Evolutionary conservation across 2,797 vertebrate genomes (phyloP).

Genomic region (Poecile montanus): DNA sequence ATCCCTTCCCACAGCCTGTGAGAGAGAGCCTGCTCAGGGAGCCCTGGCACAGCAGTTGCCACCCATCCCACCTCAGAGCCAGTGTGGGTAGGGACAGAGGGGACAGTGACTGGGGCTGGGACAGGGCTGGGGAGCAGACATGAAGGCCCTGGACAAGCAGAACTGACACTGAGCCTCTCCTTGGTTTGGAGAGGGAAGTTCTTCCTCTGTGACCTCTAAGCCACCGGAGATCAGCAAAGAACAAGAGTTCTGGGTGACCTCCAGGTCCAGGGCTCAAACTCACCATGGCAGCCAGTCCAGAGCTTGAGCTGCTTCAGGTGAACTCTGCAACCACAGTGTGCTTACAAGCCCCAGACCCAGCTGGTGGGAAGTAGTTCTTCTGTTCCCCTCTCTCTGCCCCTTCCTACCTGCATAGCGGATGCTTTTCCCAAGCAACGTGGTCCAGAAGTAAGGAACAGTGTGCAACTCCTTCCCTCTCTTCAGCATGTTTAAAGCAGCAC

Average conservation of each 20-base stretch:
- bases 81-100: fast-evolving
- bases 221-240: neutral
- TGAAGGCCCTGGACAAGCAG: neutral
- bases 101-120: neutral
- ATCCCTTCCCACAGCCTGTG: slow-evolving; percentile 85
- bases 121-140: neutral
- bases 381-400: neutral
- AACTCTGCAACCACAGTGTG: neutral
- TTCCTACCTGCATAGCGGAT: slow-evolving; percentile 84
- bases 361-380: neutral
- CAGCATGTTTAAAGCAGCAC: slow-evolving; percentile 88
- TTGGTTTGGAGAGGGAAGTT: neutral
- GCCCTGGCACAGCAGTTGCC: neutral
- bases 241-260: neutral
- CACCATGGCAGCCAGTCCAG: neutral
- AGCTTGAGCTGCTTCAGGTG: neutral
- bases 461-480: slow-evolving; percentile 72
- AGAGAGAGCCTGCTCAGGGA: neutral
- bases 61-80: neutral
- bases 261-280: neutral
- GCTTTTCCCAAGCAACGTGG: slow-evolving; percentile 81
- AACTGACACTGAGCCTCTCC: neutral
- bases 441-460: slow-evolving; percentile 91
- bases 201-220: neutral
- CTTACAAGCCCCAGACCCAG: neutral